Evolutionary conservation across 1,140 invertebrate genomes (phyloP), one percentile per base, ranked within the genome.

Genomic region (Drusus annulatus): DNA sequence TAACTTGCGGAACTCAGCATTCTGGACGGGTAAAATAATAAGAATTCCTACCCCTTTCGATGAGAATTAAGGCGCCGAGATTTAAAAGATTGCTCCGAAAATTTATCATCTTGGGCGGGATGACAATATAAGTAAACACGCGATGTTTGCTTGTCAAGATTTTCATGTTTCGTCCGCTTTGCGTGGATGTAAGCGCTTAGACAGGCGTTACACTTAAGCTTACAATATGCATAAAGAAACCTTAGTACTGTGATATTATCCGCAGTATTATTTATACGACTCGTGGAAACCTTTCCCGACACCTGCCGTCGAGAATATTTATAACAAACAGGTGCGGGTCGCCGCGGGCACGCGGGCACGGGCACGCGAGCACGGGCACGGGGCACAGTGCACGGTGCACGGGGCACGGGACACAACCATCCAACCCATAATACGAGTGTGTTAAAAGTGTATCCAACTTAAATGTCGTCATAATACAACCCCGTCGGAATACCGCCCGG

Each of bases 241-340:
- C 58, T 25, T 79, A 76, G 58, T 76, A 76, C 63, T 28, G 60
- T 73, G 62, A 69, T 71, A 80, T 80, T 78, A 79, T 79, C 74
- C 65, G 68, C 63, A 51, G 78, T 77, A 79, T 82, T 82, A 82
- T 82, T 82, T 82, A 82, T 82, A 82, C 36, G 81, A 82, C 77
- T 79, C 73, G 81, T 68, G 62, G 68, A 82, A 81, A 76, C 81
- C 78, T 79, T 76, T 71, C 45, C 58, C 58, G 81, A 80, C 81
- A 83, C 79, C 81, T 80, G 81, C 78, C 78, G 52, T 75, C n/a
- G 63, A 25, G 78, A 80, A 80, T 82, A 82, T 82, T 82, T 82
- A 82, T 77, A 79, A 77, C 73, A 36, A 36, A 7, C 62, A n/a
- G 23, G n/a, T 8, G 23, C 19, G 58, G 62, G 36, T 45, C 36